Evolutionary conservation across 2,113 vertebrate genomes (phyloP), one percentile per base, ranked within the genome.

Genomic region (Bubo blakistoni): DNA sequence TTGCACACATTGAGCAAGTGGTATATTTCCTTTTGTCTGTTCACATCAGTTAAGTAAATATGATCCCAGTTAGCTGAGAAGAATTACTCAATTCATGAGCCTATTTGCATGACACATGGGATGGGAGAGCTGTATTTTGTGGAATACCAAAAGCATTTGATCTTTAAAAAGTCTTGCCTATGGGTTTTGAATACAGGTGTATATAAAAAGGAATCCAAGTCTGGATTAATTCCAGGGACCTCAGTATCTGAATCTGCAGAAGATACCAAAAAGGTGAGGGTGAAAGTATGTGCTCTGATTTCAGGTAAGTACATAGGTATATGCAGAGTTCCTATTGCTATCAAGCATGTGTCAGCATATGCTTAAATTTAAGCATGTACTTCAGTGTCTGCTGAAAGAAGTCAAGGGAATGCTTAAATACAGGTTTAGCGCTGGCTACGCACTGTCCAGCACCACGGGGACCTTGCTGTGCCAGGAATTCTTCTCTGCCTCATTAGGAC

Each of bases 1-100:
- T 97, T 95, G 62, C 81, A 92, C 67, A 69, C 46, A 79, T 38
- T 26, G 81, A 96, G 78, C 82, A 83, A 95, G 69, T 80, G 77
- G 67, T 91, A 32, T 83, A 61, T 97, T 97, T 97, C 88, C 77
- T 59, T 95, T 96, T 95, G 92, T 97, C 97, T 94, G 82, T 71
- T 88, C 94, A 80, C 81, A 94, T 96, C 92, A 87, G 86, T 92
- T 97, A 96, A 92, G 94, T 95, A 97, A 97, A 96, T 86, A 96
- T 47, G 90, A 72, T 89, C 96, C 46, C 27, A 24, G 72, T 84
- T 85, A 94, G 94, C 55, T 91, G 47, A 95, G 85, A 38, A 94
- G 78, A 94, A 95, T 87, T 61, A 69, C 74, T 88, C 57, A 76
- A 59, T 76, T 91, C 6, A 3, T 55, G 96, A 93, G 92, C 81